phyloP scores from a whole-genome alignment of 1,140 invertebrate genomes.

The Gryon sp. region DNA sequence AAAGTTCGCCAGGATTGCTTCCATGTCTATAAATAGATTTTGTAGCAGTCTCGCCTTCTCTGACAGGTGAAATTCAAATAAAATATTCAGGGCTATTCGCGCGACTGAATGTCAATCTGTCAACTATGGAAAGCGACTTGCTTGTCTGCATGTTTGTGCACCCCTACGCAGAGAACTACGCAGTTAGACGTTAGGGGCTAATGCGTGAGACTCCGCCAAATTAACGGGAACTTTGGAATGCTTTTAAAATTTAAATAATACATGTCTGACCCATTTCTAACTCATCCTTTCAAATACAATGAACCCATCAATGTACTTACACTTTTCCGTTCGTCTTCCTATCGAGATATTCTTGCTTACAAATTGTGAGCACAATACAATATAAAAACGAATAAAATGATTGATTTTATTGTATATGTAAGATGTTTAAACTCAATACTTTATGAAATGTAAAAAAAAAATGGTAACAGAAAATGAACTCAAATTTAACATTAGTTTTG shows the following conservation, averaged over 20 bases:
- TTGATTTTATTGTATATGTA: too few relatives aligned
- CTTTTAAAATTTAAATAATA: constrained; percentile 76
- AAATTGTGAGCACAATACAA: too few relatives aligned
- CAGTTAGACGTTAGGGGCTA: constrained; percentile 44
- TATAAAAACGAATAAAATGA: too few relatives aligned
- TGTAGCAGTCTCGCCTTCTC: constrained; percentile 62
- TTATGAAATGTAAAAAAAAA: too few relatives aligned
- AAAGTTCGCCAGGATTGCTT: constrained; percentile 73
- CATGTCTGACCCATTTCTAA: constrained; percentile 72
- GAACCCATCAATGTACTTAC: constrained; percentile 5
- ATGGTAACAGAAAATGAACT: too few relatives aligned
- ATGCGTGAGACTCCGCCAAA: constrained; percentile 59
- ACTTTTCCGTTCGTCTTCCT: constrained; percentile 4
- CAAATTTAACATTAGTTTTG: too few relatives aligned
- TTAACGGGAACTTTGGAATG: constrained; percentile 73
- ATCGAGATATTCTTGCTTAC: too few relatives aligned
- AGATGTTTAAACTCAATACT: too few relatives aligned
- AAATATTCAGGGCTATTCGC: constrained; percentile 70
- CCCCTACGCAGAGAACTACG: constrained; percentile 48
- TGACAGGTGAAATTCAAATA: constrained; percentile 73
- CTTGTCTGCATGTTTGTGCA: constrained; percentile 56
- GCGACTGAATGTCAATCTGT: constrained; percentile 77
- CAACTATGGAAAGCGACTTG: constrained; percentile 66
- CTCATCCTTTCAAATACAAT: constrained; percentile 48
- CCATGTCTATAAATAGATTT: constrained; percentile 68